Evolutionary conservation across 2,888 invertebrate species (phyloP).

Genomic region (Xanthia icteritia): DNA sequence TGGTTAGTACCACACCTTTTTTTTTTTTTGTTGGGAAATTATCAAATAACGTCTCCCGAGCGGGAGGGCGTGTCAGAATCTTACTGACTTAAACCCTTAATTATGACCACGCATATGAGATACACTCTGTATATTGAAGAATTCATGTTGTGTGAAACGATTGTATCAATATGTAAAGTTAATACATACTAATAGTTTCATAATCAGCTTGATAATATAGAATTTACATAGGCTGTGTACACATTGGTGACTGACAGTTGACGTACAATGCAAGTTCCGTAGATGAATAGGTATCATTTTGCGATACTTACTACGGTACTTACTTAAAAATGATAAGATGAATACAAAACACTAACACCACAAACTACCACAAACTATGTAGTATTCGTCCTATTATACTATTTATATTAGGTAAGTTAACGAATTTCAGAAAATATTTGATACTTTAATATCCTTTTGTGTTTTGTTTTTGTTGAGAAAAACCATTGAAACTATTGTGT

Average conservation of each 20-base stretch:
- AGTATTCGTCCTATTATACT: background rate
- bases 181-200: background rate
- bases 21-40: too few relatives aligned
- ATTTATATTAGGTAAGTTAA: background rate
- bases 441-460: conserved; percentile 2
- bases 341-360: too few relatives aligned
- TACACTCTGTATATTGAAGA: background rate
- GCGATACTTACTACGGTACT: background rate
- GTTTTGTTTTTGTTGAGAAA: conserved; percentile 5
- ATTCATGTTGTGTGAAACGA: too few relatives aligned
- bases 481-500: background rate
- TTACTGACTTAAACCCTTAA: too few relatives aligned
- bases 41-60: too few relatives aligned
- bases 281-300: too few relatives aligned
- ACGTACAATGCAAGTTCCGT: background rate
- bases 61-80: too few relatives aligned
- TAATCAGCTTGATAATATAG: background rate
- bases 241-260: background rate
- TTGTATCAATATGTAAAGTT: background rate
- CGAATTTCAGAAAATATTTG: background rate
- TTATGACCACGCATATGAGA: too few relatives aligned
- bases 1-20: too few relatives aligned
- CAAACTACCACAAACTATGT: too few relatives aligned
- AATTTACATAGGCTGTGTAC: background rate
- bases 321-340: too few relatives aligned